A percentile compares a stretch with the other conserved stretches of the same genome.
Evolutionary conservation across 1,140 invertebrate species (phyloP).

Genomic region (Drosophila saltans): DNA sequence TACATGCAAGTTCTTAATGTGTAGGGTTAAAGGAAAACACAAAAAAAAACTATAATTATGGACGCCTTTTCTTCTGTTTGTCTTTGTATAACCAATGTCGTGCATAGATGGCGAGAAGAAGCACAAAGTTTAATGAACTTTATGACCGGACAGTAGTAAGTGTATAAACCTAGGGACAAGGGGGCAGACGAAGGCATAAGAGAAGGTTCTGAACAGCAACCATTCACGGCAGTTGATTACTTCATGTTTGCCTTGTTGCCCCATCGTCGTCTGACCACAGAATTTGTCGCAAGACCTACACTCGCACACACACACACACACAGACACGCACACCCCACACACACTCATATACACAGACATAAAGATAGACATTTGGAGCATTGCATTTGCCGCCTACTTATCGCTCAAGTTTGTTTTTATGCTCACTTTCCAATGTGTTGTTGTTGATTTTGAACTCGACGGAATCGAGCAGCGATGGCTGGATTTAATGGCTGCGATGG

Average conservation of each 20-base stretch:
- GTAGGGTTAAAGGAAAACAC: background rate
- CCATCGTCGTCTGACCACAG: slow-evolving; percentile 18
- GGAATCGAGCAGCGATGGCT: background rate
- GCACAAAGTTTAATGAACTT: slow-evolving; percentile 51
- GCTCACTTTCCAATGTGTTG: slow-evolving; percentile 35
- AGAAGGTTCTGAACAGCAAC: background rate
- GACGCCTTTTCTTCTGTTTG: slow-evolving; percentile 8
- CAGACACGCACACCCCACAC: slow-evolving; percentile 23
- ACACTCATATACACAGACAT: slow-evolving; percentile 3
- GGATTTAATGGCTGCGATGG: slow-evolving; percentile 22
- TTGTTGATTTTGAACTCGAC: slow-evolving; percentile 42
- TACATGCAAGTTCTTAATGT: too few species aligned
- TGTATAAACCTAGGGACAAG: background rate
- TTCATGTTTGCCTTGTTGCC: slow-evolving; percentile 41
- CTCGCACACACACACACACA: slow-evolving; percentile 24
- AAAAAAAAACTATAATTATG: background rate
- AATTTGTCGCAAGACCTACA: slow-evolving; percentile 31
- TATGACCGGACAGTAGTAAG: slow-evolving; percentile 33
- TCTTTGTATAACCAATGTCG: slow-evolving; percentile 30
- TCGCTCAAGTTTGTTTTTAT: slow-evolving; percentile 43
- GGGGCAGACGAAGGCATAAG: slow-evolving; percentile 8
- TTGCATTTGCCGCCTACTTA: slow-evolving; percentile 44
- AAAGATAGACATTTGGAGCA: slow-evolving; percentile 28
- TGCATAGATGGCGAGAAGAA: slow-evolving; percentile 33
- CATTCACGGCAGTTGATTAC: slow-evolving; percentile 22